phyloP scores from a whole-genome alignment of 35 echinoderm and acorn worm genomes.

The Acanthaster planci region DNA sequence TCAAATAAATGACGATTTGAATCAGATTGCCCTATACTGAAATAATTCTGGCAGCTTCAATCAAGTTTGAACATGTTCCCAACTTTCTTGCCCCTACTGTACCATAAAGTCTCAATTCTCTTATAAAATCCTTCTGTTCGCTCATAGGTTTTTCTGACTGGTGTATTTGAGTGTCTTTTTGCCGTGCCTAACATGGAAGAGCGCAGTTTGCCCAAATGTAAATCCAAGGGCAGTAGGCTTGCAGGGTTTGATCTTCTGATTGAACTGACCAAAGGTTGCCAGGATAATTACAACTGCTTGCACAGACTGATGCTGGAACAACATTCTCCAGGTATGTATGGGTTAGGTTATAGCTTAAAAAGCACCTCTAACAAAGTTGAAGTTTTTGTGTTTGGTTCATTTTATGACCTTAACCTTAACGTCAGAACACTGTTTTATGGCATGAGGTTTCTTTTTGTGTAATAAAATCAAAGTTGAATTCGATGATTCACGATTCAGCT shows the following conservation, averaged over 20 bases:
- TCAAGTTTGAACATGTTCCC: too few species aligned
- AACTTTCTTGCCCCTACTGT: too few species aligned
- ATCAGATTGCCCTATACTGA: too few species aligned
- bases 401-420: not conserved
- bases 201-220: conserved; percentile 72
- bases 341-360: too few species aligned
- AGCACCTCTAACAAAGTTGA: too few species aligned
- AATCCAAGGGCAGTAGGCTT: conserved; percentile 62
- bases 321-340: conserved; percentile 67
- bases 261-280: conserved; percentile 65
- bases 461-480: too few species aligned
- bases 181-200: conserved; percentile 61
- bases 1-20: too few species aligned
- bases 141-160: conserved; percentile 54
- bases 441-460: not conserved
- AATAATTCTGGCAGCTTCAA: too few species aligned
- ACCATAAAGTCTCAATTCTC: too few species aligned
- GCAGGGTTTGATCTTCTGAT: conserved; percentile 70
- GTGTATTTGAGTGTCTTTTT: conserved; percentile 78
- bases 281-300: conserved; percentile 64
- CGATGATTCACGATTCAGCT: too few species aligned
- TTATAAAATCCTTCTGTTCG: not conserved
- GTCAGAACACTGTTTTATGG: not conserved
- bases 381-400: too few species aligned
- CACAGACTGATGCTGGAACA: conserved; percentile 75